A percentile compares a stretch with the other conserved stretches of the same genome.
phyloP scores from a whole-genome alignment of 2,113 vertebrate species.

The Sus scrofa region T2T-Sscrofa CM000818.6:50976501-50977000 shows the following conservation, averaged over 20 bases:
- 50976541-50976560: neutral
- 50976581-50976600: neutral
- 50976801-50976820: conserved; percentile 15
- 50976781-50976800: neutral
- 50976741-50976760: neutral
- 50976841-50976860: neutral
- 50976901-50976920: neutral
- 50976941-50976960: neutral
- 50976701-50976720: neutral
- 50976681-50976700: neutral
- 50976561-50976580: neutral
- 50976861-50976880: neutral
- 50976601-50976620: neutral
- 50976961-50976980: neutral
- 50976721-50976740: neutral
- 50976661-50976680: neutral
- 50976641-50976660: neutral
- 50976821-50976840: neutral
- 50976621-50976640: neutral
- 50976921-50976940: conserved; percentile 2
- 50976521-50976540: neutral
- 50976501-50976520: neutral
- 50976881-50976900: neutral
- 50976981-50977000: neutral
- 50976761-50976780: neutral